Evolutionary conservation across 2,113 vertebrate species (phyloP).

Genomic region (Phoxinus phoxinus): DNA sequence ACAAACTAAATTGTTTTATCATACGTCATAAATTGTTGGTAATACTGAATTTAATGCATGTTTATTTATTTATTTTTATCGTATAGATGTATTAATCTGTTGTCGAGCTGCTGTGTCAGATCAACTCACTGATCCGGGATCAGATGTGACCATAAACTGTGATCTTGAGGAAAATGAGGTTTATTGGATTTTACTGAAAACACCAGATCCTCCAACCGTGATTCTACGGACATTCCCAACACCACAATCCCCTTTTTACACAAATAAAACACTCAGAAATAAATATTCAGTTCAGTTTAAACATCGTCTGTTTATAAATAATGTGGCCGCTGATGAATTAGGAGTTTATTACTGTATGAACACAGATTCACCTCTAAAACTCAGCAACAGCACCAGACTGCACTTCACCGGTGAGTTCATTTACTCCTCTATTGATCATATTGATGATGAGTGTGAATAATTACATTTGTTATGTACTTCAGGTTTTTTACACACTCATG

Average conservation of each 20-base stretch:
- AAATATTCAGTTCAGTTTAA: slow-evolving; percentile 2
- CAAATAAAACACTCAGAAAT: background rate
- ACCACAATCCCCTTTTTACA: accelerated
- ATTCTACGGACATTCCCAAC: background rate
- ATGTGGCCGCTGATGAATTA: background rate
- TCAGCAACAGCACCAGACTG: no score
- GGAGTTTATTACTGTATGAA: no score
- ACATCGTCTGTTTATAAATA: slow-evolving; percentile 3
- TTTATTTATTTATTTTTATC: background rate
- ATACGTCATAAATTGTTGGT: background rate
- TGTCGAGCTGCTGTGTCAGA: background rate
- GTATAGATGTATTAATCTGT: background rate
- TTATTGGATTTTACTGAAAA: no score
- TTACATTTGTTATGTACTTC: no score
- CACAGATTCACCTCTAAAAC: accelerated
- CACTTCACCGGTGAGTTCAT: background rate
- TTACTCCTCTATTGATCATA: background rate
- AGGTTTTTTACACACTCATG: no score
- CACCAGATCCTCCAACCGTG: no score
- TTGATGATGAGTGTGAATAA: no score
- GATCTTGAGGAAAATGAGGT: no score
- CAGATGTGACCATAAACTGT: no score
- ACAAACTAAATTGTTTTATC: no score
- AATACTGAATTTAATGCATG: background rate
- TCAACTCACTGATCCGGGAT: background rate